These are phyloP conservation scores for Rattus rattus DNA, from an alignment of 2,113 vertebrate genomes.

Conservation along the genomic window DNA sequence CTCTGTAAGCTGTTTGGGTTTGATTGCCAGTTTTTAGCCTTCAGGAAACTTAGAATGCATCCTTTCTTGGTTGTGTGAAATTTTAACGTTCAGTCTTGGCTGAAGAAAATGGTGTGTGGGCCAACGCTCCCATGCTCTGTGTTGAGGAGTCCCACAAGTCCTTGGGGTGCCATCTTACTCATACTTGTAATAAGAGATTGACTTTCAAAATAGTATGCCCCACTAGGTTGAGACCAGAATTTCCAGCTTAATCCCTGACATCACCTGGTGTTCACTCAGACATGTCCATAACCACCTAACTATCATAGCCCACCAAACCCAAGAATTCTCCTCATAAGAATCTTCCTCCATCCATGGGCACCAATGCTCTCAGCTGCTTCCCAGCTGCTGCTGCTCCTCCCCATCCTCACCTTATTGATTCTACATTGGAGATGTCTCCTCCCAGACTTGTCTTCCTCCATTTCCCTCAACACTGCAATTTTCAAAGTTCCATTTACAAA, in stretches of 20 bases:
- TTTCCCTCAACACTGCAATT: neutral
- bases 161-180: neutral
- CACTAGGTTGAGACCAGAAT: constrained; percentile 2
- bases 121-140: neutral
- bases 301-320: neutral
- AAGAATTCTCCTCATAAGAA: neutral
- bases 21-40: neutral
- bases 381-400: neutral
- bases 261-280: neutral
- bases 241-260: neutral
- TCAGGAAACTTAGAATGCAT: neutral
- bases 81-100: neutral
- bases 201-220: neutral
- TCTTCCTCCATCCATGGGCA: neutral
- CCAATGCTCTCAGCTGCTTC: neutral
- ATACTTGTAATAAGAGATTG: neutral
- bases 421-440: neutral
- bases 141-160: neutral
- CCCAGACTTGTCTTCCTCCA: neutral
- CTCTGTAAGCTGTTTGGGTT: neutral
- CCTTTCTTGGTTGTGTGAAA: neutral
- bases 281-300: neutral
- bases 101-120: neutral
- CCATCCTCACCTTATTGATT: neutral
- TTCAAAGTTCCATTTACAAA: constrained; percentile 31